Base-by-base conservation (phyloP, 2,888 invertebrate genomes). In the Sycophila texana region DNA sequence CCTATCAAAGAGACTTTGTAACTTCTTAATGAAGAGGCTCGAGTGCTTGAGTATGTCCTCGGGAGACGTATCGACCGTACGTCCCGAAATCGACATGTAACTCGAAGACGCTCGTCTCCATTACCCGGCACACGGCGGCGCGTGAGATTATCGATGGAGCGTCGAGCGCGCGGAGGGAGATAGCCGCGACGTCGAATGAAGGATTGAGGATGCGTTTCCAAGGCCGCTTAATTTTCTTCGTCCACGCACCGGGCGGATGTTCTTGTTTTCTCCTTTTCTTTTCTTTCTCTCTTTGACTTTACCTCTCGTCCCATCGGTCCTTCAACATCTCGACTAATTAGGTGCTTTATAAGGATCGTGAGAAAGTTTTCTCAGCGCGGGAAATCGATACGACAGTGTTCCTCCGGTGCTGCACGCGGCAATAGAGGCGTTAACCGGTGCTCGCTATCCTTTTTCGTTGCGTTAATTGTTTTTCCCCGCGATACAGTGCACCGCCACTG, bases 101-200 rank as follows among this genome's bases (percentile, higher is more conserved):
- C 39, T 39, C 39, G 26, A 39, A 39, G 39, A 39, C 39, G 10
- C 39, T 39, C 39, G 39, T 39, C 39, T 39, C 10, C 39, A 10
- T 10, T 39, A 10, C 10, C 10, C 57, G n/a, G 63, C 53, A n/a
- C 53, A 63, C 63, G 47, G 61, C 26, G 14, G 22, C 60, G 79
- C 78, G 82, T 70, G 73, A 82, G 82, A 82, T 82, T 83, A 84
- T 83, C 84, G 83, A 82, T 82, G 81, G 79, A 76, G 81, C 77
- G 83, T 83, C 82, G 71, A 77, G 78, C 39, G 1, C 20, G 18
- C 77, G 74, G 16, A n/a, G 51, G 81, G 79, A 61, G 74, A 71
- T 58, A 49, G 49, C 26, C 58, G 71, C 49, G 12, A 66, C 49
- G 47, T 22, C 22, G 26, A 58, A 30, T 49, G 68, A 74, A 72